These are phyloP conservation scores for Zalophus californianus DNA, from an alignment of 2,797 vertebrate species.

Conservation along the genomic window DNA sequence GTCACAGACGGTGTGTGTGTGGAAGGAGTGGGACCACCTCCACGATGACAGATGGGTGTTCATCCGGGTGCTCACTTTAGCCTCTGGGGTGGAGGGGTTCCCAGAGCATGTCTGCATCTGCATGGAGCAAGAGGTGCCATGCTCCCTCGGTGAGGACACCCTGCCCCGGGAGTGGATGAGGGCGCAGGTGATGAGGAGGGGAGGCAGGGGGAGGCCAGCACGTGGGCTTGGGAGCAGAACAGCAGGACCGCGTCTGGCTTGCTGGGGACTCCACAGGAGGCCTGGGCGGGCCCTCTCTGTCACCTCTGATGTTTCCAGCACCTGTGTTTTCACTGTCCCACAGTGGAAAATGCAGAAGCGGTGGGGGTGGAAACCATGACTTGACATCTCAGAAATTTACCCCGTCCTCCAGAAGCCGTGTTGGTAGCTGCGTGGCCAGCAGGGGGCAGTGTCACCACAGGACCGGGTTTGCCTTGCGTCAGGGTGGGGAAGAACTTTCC, in stretches of 20 bases:
- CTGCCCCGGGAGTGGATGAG: not conserved
- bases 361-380: constrained; percentile 74
- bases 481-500: not conserved
- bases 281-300: not conserved
- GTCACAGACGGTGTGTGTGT: not conserved
- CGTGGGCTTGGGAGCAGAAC: not conserved
- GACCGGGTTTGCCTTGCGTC: not conserved
- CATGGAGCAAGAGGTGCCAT: not conserved
- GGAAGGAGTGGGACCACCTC: not conserved
- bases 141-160: not conserved
- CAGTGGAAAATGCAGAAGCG: constrained; percentile 62
- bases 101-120: not conserved
- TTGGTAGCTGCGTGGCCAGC: constrained; percentile 31
- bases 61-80: not conserved
- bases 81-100: not conserved
- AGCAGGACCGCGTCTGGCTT: constrained; percentile 23
- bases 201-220: not conserved
- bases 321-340: constrained; percentile 58
- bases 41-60: not conserved
- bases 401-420: not conserved
- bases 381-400: constrained; percentile 26
- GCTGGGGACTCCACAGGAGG: constrained; percentile 24
- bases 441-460: constrained; percentile 79
- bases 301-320: constrained; percentile 34
- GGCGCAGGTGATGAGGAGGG: not conserved